Evolutionary conservation across 2,888 invertebrate species (phyloP).

Genomic region (Lacanobia wlatinum): DNA sequence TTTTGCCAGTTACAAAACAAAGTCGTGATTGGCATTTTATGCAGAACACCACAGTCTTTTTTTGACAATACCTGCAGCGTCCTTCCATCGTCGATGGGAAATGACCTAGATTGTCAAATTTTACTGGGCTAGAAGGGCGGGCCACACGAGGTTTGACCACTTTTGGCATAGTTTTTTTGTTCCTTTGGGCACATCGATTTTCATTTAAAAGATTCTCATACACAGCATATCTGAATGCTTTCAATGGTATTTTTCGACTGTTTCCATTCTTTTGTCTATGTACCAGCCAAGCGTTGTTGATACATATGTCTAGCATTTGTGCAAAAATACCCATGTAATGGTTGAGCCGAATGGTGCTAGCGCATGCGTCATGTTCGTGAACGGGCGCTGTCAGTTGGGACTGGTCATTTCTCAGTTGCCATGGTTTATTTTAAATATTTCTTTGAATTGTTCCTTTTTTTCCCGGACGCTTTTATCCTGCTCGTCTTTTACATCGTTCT

Average conservation of each 20-base stretch:
- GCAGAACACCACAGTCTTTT: too few relatives aligned
- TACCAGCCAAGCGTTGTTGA: not conserved
- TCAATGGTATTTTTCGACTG: not conserved
- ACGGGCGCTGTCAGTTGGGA: too few relatives aligned
- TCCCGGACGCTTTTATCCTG: too few relatives aligned
- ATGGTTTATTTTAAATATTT: too few relatives aligned
- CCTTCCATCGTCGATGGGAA: not conserved
- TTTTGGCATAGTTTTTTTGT: not conserved
- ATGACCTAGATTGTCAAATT: not conserved
- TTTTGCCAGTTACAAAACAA: too few relatives aligned
- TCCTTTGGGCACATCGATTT: slow-evolving; percentile 1
- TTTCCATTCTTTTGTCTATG: too few relatives aligned
- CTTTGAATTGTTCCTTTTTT: too few relatives aligned
- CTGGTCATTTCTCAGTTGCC: too few relatives aligned
- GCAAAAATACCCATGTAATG: not conserved
- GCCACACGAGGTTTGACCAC: not conserved
- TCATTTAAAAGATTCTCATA: not conserved
- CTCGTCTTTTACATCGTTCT: too few relatives aligned
- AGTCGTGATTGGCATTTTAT: too few relatives aligned
- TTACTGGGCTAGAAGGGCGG: not conserved
- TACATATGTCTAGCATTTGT: not conserved
- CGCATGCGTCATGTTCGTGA: too few relatives aligned
- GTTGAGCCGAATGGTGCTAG: too few relatives aligned
- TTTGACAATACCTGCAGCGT: not conserved
- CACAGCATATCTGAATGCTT: not conserved